Percentiles rank a stretch among this genome's conserved stretches.
Evolutionary conservation across 2,797 vertebrate genomes (phyloP).

Genomic region (Myoxocephalus aenaeus): DNA sequence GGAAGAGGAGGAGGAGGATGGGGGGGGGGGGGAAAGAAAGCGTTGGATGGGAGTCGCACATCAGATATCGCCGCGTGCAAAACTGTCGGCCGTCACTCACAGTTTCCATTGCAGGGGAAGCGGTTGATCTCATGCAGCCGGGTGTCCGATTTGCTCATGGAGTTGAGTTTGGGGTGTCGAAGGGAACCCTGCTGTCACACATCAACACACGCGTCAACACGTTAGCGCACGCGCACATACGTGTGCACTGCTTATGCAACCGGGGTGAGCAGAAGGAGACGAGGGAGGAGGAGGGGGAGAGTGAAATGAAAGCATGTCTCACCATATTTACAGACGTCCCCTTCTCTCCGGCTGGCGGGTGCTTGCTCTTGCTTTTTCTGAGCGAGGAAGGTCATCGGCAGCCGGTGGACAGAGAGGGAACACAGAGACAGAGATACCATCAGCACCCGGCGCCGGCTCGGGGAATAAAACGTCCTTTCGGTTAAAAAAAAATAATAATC

Average conservation of each 20-base stretch:
- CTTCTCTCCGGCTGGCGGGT: constrained; percentile 81
- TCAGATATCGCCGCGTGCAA: constrained; percentile 36
- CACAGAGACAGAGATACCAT: constrained; percentile 66
- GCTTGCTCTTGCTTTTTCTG: constrained; percentile 87
- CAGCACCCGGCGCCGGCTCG: constrained; percentile 48
- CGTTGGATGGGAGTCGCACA: not conserved
- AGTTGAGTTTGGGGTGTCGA: constrained; percentile 83
- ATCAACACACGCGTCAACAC: constrained; percentile 55
- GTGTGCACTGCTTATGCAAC: constrained; percentile 6
- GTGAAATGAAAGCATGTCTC: constrained; percentile 62
- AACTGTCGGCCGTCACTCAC: constrained; percentile 74
- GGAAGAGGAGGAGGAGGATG: not conserved
- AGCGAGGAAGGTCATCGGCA: constrained; percentile 66
- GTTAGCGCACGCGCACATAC: not conserved
- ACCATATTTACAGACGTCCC: constrained; percentile 84
- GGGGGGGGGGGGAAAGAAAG: not conserved
- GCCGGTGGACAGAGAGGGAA: constrained; percentile 66
- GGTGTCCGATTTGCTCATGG: constrained; percentile 88
- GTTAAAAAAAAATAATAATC: constrained; percentile 14
- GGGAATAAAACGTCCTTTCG: constrained; percentile 65
- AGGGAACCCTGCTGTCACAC: constrained; percentile 79
- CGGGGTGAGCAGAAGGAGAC: not conserved
- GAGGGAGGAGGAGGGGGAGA: not conserved
- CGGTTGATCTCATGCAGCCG: constrained; percentile 86
- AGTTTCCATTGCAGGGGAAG: constrained; percentile 83